Percentiles rank a stretch among this genome's conserved stretches.
Evolutionary conservation across 1,140 invertebrate genomes (phyloP).

Genomic region (Drosophila teissieri): DNA sequence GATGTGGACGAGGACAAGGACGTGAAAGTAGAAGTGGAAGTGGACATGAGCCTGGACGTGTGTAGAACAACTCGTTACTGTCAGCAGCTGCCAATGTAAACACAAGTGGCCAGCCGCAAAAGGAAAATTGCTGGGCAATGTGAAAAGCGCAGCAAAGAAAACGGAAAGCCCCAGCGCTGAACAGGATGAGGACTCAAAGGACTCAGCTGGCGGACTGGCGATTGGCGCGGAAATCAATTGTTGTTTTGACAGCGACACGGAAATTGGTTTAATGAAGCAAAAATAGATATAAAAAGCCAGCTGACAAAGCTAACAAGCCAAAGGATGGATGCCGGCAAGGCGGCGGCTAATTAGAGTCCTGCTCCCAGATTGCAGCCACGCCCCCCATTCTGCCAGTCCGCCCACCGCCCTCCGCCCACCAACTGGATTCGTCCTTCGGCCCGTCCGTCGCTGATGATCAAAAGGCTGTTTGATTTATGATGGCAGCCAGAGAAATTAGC

Average conservation of each 20-base stretch:
- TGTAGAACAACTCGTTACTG: conserved; percentile 81
- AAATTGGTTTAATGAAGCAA: conserved; percentile 83
- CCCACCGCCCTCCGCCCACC: conserved; percentile 3
- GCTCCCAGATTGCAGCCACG: conserved; percentile 60
- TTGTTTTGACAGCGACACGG: conserved; percentile 83
- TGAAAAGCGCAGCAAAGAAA: conserved; percentile 52
- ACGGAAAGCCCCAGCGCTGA: background rate
- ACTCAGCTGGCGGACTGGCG: conserved; percentile 51
- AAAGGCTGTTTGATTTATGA: conserved; percentile 81
- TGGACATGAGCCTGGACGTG: conserved; percentile 54
- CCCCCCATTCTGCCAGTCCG: background rate
- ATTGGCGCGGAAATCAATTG: conserved; percentile 83
- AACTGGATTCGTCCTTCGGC: conserved; percentile 9
- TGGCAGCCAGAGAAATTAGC: conserved; percentile 72
- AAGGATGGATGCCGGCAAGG: conserved; percentile 38
- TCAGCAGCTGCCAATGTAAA: conserved; percentile 80
- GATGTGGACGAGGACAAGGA: conserved; percentile 17
- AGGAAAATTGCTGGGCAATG: conserved; percentile 58
- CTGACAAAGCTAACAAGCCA: conserved; percentile 80
- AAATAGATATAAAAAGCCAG: conserved; percentile 73
- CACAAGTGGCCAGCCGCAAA: conserved; percentile 76
- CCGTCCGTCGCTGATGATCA: conserved; percentile 61
- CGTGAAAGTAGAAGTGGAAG: conserved; percentile 2
- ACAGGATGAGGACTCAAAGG: conserved; percentile 41
- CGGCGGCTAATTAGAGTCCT: conserved; percentile 74